Conservation (phyloP, 2,888 invertebrate species). For the Synanthedon formicaeformis region DNA sequence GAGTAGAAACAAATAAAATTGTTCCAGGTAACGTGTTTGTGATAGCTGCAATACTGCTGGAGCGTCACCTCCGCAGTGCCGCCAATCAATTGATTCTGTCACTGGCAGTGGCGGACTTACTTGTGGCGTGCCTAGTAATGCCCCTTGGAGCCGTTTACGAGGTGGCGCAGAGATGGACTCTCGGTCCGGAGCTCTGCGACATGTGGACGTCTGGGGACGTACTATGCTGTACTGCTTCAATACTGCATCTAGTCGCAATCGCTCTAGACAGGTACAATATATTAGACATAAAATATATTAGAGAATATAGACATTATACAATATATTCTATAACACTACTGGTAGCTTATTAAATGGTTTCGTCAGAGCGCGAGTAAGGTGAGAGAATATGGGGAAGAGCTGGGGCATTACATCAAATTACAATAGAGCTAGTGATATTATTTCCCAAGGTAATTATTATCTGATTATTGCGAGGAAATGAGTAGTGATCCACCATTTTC, state of each 20-base stretch:
- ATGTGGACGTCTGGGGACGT: conserved; percentile 96
- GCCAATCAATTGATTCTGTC: conserved; percentile 92
- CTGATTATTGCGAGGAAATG: no score
- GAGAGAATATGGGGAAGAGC: no score
- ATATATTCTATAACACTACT: no score
- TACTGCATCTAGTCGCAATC: conserved; percentile 84
- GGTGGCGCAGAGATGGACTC: conserved; percentile 83
- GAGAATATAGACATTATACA: conserved; percentile 19
- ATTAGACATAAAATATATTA: no score
- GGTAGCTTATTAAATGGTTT: no score
- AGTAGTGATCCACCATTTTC: no score
- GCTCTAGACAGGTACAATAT: conserved; percentile 78
- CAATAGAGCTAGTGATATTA: no score
- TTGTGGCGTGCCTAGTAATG: conserved; percentile 88
- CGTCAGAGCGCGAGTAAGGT: no score
- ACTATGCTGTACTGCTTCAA: conserved; percentile 88
- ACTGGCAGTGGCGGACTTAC: conserved; percentile 90
- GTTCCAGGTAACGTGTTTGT: conserved; percentile 91
- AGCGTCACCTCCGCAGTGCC: conserved; percentile 87
- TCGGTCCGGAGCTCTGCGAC: conserved; percentile 90
- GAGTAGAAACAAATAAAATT: not conserved
- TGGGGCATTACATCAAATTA: no score
- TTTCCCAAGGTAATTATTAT: no score
- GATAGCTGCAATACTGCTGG: conserved; percentile 90
- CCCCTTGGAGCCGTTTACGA: conserved; percentile 83